phyloP scores from a whole-genome alignment of 2,113 vertebrate species.

The Capreolus pygargus region DNA sequence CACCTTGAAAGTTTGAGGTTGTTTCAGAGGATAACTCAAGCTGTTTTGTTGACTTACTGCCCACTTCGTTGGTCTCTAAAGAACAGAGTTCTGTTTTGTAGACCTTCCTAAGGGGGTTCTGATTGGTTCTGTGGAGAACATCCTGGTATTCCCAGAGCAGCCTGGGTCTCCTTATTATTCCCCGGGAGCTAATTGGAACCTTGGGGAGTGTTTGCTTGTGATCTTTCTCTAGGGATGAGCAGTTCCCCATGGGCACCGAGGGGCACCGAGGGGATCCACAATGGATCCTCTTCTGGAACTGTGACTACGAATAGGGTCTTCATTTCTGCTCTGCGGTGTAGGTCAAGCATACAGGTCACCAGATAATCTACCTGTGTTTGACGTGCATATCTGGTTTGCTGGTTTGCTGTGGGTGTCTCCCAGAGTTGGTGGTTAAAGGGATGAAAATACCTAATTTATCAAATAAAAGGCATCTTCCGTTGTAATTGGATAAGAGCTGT shows the following conservation, averaged over 20 bases:
- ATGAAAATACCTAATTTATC: neutral
- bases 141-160: slow-evolving; percentile 10
- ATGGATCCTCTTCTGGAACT: neutral
- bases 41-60: neutral
- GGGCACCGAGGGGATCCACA: neutral
- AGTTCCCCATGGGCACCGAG: neutral
- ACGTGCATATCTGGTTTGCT: neutral
- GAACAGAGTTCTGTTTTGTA: neutral
- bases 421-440: neutral
- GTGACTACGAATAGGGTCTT: neutral
- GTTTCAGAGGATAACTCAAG: neutral
- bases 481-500: neutral
- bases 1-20: neutral
- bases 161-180: neutral
- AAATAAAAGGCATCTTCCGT: neutral
- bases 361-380: neutral
- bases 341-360: neutral
- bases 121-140: slow-evolving; percentile 56
- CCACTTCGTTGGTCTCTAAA: slow-evolving; percentile 1
- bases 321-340: neutral
- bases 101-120: slow-evolving; percentile 50
- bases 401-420: neutral
- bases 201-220: slow-evolving; percentile 33
- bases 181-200: slow-evolving; percentile 42
- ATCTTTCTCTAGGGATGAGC: neutral